Base-by-base conservation (phyloP, 2,797 vertebrate genomes). In the Cyclura pinguis region DNA sequence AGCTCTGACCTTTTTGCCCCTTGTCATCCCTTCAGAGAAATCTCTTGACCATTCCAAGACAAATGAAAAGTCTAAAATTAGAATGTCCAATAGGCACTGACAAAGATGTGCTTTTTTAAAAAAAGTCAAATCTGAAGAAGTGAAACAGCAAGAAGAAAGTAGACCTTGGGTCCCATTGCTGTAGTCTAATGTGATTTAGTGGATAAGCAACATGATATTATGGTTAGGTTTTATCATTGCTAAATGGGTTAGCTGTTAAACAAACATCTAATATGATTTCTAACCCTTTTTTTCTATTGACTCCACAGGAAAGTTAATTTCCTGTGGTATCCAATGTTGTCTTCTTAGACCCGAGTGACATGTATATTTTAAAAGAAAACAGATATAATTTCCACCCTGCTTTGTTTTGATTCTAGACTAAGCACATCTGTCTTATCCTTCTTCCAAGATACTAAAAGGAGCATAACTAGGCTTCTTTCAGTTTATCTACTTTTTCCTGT, bases 231-330 rank as follows among this genome's bases (percentile, higher is more conserved):
- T 94, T 92, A 92, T 47, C 90, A 83, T 85, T 94, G 80, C 85
- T 95, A 93, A 94, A 90, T 72, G 9, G 59, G n/a, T 93, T 95
- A 92, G 92, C 82, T 47, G 72, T 92, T 93, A 94, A 93, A 93
- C 89, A 94, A 94, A 90, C 50, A 91, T 55, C 76, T 92, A 93
- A 91, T 81, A 76, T 78, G 69, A 93, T 87, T 93, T 94, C 16
- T 69, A 93, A 91, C 57, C 77, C 35, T 90, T 90, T 22, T 47
- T 87, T 90, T 93, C 85, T 87, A 95, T 84, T 90, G 86, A 93
- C 95, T 92, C 87, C 87, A 91, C 59, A 93, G 38, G 38, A 92
- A 32, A 88, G 52, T 59, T 88, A 80, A 90, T 93, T 94, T 91
- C 84, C 91, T 85, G 9, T 0, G 77, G 67, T 8, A 69, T 50